Conservation (phyloP, 1,140 invertebrate species). For the Lasioglossum albipes region DNA sequence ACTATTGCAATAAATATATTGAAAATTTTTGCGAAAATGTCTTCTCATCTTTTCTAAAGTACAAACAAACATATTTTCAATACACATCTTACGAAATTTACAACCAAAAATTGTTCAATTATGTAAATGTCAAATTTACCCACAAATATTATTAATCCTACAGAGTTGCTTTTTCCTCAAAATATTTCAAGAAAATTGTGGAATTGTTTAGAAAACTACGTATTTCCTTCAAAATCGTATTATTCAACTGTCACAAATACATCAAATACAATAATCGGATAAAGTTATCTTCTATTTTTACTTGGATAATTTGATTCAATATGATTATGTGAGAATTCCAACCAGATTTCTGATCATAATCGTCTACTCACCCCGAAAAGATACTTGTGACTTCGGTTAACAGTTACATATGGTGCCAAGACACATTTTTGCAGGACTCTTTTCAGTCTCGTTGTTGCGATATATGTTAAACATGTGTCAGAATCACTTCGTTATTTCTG, state of each 20-base stretch:
- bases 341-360: not conserved
- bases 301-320: not conserved
- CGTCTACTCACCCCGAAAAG: slow-evolving; percentile 39
- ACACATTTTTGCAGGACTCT: slow-evolving; percentile 65
- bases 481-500: not conserved
- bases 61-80: not conserved
- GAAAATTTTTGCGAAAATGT: not conserved
- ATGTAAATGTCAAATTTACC: too few relatives aligned
- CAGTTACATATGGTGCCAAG: slow-evolving; percentile 47
- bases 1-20: too few relatives aligned
- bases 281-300: not conserved
- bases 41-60: not conserved
- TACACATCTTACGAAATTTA: not conserved
- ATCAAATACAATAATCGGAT: not conserved
- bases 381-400: slow-evolving; percentile 43
- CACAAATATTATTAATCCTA: too few relatives aligned
- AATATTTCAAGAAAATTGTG: too few relatives aligned
- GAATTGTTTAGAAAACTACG: too few relatives aligned
- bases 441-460: slow-evolving; percentile 54
- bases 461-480: slow-evolving; percentile 2
- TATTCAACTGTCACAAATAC: not conserved
- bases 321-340: not conserved
- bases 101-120: not conserved
- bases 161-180: too few relatives aligned
- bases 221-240: not conserved